A percentile compares a stretch with the other conserved stretches of the same genome.
phyloP scores from a whole-genome alignment of 2,797 vertebrate genomes.

The Nannoperca obscura region DNA sequence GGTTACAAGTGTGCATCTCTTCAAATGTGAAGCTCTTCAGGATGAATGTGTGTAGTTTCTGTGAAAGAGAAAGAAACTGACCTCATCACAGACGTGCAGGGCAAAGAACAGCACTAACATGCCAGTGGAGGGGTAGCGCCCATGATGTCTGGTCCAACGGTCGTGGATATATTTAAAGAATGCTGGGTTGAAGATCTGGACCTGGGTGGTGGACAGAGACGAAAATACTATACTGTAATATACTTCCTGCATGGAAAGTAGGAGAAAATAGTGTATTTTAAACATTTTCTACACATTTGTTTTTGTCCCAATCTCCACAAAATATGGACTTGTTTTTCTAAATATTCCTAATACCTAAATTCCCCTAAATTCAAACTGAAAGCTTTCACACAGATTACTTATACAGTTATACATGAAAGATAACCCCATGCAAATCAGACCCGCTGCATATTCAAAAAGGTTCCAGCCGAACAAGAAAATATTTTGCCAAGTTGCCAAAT shows the following conservation, averaged over 20 bases:
- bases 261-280: neutral
- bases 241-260: neutral
- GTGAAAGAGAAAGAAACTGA: constrained; percentile 66
- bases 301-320: neutral
- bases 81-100: constrained; percentile 97
- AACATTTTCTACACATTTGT: neutral
- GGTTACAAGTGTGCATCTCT: neutral
- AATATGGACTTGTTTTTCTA: neutral
- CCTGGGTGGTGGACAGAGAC: constrained; percentile 79
- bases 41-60: neutral
- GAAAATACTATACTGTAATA: neutral
- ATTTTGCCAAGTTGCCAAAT: constrained; percentile 17
- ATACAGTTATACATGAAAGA: neutral
- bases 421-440: neutral
- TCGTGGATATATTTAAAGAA: constrained; percentile 99
- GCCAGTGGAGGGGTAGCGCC: constrained; percentile 97
- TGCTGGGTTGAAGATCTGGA: constrained; percentile 98
- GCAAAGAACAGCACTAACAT: constrained; percentile 99
- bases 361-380: neutral
- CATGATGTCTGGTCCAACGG: constrained; percentile 94
- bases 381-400: constrained; percentile 1
- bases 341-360: neutral
- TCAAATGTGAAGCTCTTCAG: neutral
- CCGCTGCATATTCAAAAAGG: constrained; percentile 14
- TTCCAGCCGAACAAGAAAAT: constrained; percentile 15